A percentile compares a stretch with the other conserved stretches of the same genome.
Conservation (phyloP, 2,113 vertebrate species). For the Vulpes ferrilata region DNA sequence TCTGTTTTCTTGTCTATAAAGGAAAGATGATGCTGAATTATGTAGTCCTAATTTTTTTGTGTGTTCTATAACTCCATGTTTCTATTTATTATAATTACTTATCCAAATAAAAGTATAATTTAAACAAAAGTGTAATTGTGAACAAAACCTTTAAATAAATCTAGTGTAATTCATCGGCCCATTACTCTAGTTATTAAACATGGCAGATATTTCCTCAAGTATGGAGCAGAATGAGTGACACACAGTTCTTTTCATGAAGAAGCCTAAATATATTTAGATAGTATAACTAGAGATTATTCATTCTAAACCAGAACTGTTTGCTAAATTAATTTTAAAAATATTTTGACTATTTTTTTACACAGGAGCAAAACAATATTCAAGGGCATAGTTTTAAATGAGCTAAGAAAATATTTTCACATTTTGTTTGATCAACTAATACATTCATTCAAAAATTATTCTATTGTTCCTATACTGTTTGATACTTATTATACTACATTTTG, state of each 20-base stretch:
- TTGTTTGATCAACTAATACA: background rate
- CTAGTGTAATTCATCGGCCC: background rate
- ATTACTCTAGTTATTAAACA: background rate
- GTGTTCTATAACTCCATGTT: background rate
- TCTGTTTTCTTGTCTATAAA: background rate
- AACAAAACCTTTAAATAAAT: background rate
- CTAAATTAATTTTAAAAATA: background rate
- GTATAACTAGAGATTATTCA: background rate
- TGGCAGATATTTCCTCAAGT: background rate
- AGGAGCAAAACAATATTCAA: background rate
- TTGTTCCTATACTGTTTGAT: background rate
- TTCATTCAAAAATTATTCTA: background rate
- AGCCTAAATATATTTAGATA: background rate
- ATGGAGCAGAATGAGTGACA: background rate
- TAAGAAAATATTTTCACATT: constrained; percentile 8
- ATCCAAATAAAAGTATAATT: background rate
- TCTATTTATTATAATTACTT: background rate
- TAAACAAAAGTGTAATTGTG: background rate
- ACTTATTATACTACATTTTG: background rate
- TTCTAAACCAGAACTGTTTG: background rate
- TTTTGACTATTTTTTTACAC: background rate
- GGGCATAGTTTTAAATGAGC: background rate
- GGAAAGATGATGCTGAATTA: background rate
- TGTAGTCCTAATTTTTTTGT: background rate
- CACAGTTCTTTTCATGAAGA: background rate